phyloP scores from a whole-genome alignment of 2,797 vertebrate genomes.

The Naso thynnoides region DNA sequence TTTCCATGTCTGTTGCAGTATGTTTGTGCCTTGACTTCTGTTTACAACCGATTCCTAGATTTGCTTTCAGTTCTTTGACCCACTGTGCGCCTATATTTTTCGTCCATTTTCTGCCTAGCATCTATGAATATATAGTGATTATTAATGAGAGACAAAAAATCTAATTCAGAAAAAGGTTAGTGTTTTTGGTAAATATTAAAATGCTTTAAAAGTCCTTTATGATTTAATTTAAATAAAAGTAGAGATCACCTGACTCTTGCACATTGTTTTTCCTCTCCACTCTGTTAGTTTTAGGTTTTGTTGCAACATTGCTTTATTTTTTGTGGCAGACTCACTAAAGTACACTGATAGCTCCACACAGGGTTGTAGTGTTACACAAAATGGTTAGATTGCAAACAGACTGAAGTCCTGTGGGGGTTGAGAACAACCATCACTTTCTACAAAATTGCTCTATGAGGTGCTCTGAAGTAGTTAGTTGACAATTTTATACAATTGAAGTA shows the following conservation, averaged over 20 bases:
- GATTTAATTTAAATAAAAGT: slow-evolving; percentile 92
- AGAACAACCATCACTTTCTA: neutral
- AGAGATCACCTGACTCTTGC: slow-evolving; percentile 78
- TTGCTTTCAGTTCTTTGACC: slow-evolving; percentile 76
- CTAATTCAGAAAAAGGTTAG: slow-evolving; percentile 82
- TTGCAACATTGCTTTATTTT: neutral
- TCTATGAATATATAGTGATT: slow-evolving; percentile 82
- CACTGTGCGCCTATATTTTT: slow-evolving; percentile 71
- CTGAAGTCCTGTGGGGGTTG: neutral
- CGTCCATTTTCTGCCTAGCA: slow-evolving; percentile 74
- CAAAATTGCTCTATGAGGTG: neutral
- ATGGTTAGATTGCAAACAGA: neutral
- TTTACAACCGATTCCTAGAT: slow-evolving; percentile 84
- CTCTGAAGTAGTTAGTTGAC: too few relatives aligned
- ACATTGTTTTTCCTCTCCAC: slow-evolving; percentile 49
- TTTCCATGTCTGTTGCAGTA: slow-evolving; percentile 81
- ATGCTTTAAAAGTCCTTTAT: slow-evolving; percentile 84
- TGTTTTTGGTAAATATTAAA: slow-evolving; percentile 86
- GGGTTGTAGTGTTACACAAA: neutral
- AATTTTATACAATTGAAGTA: neutral
- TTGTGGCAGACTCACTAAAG: neutral
- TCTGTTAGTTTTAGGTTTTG: slow-evolving; percentile 20
- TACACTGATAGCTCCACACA: neutral
- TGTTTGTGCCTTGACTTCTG: slow-evolving; percentile 91
- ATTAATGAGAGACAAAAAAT: slow-evolving; percentile 81